phyloP scores from a whole-genome alignment of 2,797 vertebrate genomes.

The Microhierax caerulescens region DNA sequence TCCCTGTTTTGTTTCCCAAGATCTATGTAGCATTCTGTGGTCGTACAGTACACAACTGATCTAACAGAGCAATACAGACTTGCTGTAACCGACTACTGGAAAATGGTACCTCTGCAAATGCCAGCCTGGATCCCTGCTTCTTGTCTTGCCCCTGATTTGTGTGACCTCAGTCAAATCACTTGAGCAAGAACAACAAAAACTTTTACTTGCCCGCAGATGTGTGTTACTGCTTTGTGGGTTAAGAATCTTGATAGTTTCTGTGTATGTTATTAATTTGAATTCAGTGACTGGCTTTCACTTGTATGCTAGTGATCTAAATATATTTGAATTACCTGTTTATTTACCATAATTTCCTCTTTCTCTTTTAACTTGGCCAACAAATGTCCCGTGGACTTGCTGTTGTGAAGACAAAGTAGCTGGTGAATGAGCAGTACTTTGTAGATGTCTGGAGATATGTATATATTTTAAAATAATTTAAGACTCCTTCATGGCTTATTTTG shows the following conservation, averaged over 20 bases:
- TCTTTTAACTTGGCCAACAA: background rate
- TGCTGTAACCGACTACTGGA: background rate
- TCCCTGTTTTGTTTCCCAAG: background rate
- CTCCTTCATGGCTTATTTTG: background rate
- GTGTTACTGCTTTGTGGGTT: background rate
- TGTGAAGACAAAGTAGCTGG: background rate
- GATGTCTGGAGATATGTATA: background rate
- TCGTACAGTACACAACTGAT: background rate
- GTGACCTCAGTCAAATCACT: background rate
- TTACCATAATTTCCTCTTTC: background rate
- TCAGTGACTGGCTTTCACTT: background rate
- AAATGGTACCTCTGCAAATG: background rate
- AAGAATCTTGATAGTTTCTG: background rate
- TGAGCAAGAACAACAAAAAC: background rate
- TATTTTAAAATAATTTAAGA: background rate
- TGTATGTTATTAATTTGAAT: background rate
- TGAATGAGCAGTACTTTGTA: background rate
- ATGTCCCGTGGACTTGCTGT: rapidly evolving
- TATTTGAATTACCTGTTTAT: background rate
- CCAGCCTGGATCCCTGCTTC: background rate
- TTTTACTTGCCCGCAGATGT: background rate
- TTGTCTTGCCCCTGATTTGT: background rate
- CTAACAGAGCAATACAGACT: background rate
- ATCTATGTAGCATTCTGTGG: background rate
- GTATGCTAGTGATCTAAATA: background rate